Conservation (phyloP, 2,113 vertebrate genomes). For the Caracal caracal region DNA sequence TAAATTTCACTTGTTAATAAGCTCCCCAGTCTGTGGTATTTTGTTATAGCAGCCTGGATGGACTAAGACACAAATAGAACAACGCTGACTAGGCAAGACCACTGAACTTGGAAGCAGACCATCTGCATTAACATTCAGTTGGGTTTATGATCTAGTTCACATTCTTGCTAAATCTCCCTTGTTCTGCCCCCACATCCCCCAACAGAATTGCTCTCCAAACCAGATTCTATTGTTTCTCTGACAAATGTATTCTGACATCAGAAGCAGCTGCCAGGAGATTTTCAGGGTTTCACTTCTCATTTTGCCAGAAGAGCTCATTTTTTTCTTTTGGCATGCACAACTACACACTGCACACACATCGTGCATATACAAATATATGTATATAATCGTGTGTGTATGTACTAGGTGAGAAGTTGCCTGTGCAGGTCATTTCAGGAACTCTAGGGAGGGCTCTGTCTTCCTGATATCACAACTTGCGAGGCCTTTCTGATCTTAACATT, state of each 20-base stretch:
- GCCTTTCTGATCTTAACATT: not conserved
- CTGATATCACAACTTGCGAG: not conserved
- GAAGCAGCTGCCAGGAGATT: not conserved
- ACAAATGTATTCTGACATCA: constrained; percentile 18
- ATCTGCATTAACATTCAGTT: not conserved
- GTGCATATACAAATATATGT: not conserved
- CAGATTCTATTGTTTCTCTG: not conserved
- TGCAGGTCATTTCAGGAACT: not conserved
- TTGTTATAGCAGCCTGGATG: not conserved
- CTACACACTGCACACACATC: too few relatives aligned
- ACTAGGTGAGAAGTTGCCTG: not conserved
- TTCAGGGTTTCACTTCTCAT: not conserved
- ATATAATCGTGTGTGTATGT: not conserved
- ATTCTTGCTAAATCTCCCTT: not conserved
- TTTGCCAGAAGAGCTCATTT: not conserved
- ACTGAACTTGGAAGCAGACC: not conserved
- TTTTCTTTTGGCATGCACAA: not conserved
- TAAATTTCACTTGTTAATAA: not conserved
- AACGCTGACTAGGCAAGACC: not conserved
- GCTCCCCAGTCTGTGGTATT: not conserved
- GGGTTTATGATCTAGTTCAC: not conserved
- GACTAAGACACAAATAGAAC: not conserved
- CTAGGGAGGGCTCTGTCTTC: not conserved
- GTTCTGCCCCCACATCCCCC: not conserved
- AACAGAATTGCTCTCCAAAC: constrained; percentile 12